These are phyloP conservation scores for Lamprologus ornatipinnis DNA, from an alignment of 2,113 vertebrate species.

Conservation along the genomic window DNA sequence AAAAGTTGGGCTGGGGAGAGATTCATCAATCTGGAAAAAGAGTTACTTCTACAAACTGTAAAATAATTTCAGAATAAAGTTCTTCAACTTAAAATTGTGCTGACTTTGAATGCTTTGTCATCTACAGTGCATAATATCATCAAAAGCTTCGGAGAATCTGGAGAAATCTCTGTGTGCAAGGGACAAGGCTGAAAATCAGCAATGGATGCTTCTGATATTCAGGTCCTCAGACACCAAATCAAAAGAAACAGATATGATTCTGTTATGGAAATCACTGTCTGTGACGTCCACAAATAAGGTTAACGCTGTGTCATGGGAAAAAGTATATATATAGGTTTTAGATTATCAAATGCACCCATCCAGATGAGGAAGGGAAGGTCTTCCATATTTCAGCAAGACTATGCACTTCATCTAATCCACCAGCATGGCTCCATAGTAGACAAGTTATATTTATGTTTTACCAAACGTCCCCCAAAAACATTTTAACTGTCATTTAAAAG, in stretches of 20 bases:
- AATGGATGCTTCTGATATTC: not conserved
- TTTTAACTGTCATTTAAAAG: not conserved
- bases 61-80: not conserved
- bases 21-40: not conserved
- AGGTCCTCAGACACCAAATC: not conserved
- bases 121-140: not conserved
- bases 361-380: not conserved
- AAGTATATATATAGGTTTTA: not conserved
- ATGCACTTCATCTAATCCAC: not conserved
- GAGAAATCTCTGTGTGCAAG: not conserved
- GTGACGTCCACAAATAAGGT: not conserved
- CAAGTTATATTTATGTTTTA: not conserved
- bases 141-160: not conserved
- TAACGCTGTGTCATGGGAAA: not conserved
- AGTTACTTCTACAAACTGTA: not conserved
- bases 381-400: not conserved
- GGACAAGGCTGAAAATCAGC: not conserved
- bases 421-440: not conserved
- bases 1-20: not conserved
- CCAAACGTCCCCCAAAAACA: not conserved
- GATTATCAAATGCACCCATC: fast-evolving
- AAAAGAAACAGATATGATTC: not conserved
- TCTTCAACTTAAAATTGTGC: not conserved
- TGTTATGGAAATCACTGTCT: not conserved
- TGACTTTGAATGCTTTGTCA: not conserved